Conservation (phyloP, 1,140 invertebrate species). For the Pseudomyrmex flavicornis region DNA sequence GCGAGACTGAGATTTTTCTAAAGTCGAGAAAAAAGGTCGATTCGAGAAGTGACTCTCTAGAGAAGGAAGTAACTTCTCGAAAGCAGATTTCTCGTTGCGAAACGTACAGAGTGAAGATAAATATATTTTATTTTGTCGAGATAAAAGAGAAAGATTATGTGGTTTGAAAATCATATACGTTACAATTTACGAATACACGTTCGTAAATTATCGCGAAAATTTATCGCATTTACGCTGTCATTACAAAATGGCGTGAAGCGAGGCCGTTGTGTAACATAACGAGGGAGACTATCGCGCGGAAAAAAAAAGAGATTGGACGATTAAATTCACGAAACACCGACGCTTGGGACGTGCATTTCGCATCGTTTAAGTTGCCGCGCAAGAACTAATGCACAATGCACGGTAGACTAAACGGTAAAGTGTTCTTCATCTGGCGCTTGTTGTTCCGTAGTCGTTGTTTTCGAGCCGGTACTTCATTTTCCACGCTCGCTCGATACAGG, state of each 20-base stretch:
- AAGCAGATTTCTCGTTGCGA: too few species aligned
- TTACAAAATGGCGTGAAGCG: conserved; percentile 19
- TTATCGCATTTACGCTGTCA: conserved; percentile 24
- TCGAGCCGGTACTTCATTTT: conserved; percentile 39
- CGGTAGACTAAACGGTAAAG: conserved; percentile 21
- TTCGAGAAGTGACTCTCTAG: too few species aligned
- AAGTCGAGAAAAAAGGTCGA: too few species aligned
- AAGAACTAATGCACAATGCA: conserved; percentile 16
- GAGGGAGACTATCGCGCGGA: not conserved
- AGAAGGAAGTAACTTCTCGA: too few species aligned
- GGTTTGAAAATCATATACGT: too few species aligned
- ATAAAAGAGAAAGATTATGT: not conserved
- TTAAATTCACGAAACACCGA: conserved; percentile 26
- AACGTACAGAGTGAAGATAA: too few species aligned
- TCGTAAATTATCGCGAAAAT: conserved; percentile 22
- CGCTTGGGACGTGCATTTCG: not conserved
- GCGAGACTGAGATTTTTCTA: conserved; percentile 30
- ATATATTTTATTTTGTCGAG: not conserved
- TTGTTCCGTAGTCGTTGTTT: conserved; percentile 18
- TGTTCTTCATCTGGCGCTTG: not conserved
- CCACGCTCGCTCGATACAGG: conserved; percentile 6
- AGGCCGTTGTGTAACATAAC: not conserved
- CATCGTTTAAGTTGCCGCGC: not conserved
- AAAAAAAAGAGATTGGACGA: not conserved
- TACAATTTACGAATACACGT: not conserved